These are phyloP conservation scores for Platichthys stellatus DNA, from an alignment of 2,113 vertebrate genomes.

Conservation along the genomic window DNA sequence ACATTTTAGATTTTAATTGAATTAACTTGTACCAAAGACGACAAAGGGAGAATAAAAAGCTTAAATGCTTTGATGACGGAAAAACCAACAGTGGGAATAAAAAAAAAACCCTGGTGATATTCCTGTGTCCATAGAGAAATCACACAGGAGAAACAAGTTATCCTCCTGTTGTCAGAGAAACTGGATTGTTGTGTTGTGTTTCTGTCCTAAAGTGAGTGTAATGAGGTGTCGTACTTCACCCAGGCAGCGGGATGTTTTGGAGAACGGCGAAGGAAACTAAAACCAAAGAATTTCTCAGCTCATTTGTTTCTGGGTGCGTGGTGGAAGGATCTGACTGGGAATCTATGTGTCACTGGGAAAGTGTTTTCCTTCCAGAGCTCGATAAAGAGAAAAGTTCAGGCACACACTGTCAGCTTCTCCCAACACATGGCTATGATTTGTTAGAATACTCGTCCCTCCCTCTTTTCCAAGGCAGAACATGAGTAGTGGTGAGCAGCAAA, in stretches of 20 bases:
- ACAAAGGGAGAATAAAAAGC: neutral
- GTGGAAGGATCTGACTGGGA: slow-evolving; percentile 48
- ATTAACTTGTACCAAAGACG: neutral
- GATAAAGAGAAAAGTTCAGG: slow-evolving; percentile 23
- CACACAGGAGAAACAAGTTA: slow-evolving; percentile 19
- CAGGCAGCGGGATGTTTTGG: slow-evolving; percentile 39
- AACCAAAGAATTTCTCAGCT: slow-evolving; percentile 37
- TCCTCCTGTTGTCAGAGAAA: slow-evolving; percentile 47
- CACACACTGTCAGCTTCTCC: slow-evolving; percentile 53
- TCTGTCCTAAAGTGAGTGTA: slow-evolving; percentile 21
- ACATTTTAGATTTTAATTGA: neutral
- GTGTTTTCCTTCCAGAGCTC: slow-evolving; percentile 46
- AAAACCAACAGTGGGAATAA: slow-evolving; percentile 3
- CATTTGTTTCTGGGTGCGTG: slow-evolving; percentile 33
- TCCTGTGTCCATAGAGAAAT: slow-evolving; percentile 9
- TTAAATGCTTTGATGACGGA: neutral
- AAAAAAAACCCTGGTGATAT: slow-evolving; percentile 7
- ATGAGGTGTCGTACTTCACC: slow-evolving; percentile 32
- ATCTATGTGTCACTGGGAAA: slow-evolving; percentile 66
- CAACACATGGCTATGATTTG: slow-evolving; percentile 73
- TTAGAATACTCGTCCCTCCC: slow-evolving; percentile 32
- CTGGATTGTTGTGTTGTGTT: slow-evolving; percentile 25
- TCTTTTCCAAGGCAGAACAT: slow-evolving; percentile 46
- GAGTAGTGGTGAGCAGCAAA: slow-evolving; percentile 26
- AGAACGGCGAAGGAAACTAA: slow-evolving; percentile 18